phyloP scores from a whole-genome alignment of 92 coral and sea anemone species.

The Porites lobata region DNA sequence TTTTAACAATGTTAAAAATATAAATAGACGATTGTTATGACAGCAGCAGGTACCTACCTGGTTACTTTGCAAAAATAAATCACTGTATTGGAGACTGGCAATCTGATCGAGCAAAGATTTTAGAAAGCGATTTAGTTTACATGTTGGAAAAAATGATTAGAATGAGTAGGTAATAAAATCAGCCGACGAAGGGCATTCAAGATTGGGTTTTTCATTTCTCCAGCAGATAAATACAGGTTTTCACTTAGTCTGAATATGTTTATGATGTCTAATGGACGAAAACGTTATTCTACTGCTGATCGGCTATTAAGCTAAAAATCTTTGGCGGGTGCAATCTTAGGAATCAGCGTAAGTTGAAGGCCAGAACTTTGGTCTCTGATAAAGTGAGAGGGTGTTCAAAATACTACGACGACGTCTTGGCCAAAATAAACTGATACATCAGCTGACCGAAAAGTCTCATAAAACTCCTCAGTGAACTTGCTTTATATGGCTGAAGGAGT shows the following conservation, averaged over 20 bases:
- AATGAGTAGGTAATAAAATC: too few relatives aligned
- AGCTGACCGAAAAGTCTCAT: too few relatives aligned
- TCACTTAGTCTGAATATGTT: background rate
- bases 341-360: too few relatives aligned
- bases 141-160: background rate
- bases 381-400: too few relatives aligned
- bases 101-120: background rate
- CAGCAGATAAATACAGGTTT: background rate
- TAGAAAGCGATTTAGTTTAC: background rate
- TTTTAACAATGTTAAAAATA: background rate
- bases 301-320: too few relatives aligned
- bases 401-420: too few relatives aligned
- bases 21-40: conserved; percentile 6
- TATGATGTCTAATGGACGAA: background rate
- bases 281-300: background rate
- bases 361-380: too few relatives aligned
- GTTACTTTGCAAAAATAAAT: background rate
- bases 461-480: too few relatives aligned
- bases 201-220: too few relatives aligned
- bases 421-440: too few relatives aligned
- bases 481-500: background rate
- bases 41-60: conserved; percentile 27
- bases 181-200: too few relatives aligned
- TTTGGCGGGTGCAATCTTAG: too few relatives aligned
- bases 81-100: background rate